Conservation (phyloP, 2,888 invertebrate genomes). For the Cephus sareptanus region DNA sequence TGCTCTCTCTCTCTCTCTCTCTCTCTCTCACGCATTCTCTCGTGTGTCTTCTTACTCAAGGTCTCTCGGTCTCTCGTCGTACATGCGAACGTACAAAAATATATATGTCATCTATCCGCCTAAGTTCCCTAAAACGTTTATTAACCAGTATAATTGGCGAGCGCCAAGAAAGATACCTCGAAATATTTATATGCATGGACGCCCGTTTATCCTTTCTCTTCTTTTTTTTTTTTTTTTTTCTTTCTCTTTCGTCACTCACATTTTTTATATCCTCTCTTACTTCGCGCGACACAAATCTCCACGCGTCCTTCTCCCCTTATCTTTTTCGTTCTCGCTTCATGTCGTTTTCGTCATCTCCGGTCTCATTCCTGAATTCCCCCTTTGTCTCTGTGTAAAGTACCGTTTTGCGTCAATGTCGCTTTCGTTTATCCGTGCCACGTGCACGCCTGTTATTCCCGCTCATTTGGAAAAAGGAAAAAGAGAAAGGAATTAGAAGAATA, state of each 20-base stretch:
- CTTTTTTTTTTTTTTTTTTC: no score
- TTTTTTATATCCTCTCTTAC: background rate
- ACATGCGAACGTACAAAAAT: slow-evolving; percentile 65
- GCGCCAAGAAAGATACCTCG: slow-evolving; percentile 37
- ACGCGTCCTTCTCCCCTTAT: background rate
- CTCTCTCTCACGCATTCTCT: background rate
- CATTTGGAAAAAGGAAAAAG: background rate
- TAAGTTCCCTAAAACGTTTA: slow-evolving; percentile 58
- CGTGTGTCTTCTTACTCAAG: slow-evolving; percentile 7
- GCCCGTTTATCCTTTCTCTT: background rate
- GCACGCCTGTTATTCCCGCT: background rate
- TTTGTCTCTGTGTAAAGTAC: background rate
- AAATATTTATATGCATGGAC: background rate
- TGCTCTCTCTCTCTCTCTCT: background rate
- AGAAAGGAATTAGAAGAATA: background rate
- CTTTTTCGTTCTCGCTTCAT: background rate
- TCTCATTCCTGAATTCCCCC: background rate
- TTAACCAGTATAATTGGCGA: slow-evolving; percentile 46
- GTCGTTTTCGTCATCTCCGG: background rate
- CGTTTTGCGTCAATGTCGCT: background rate
- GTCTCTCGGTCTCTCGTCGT: slow-evolving; percentile 12
- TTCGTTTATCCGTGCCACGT: background rate
- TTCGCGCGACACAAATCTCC: background rate
- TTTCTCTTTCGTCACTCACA: background rate
- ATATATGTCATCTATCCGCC: slow-evolving; percentile 63